A percentile compares a stretch with the other conserved stretches of the same genome.
These are phyloP conservation scores for Hestina assimilis DNA, from an alignment of 1,140 invertebrate genomes.

Conservation along the genomic window DNA sequence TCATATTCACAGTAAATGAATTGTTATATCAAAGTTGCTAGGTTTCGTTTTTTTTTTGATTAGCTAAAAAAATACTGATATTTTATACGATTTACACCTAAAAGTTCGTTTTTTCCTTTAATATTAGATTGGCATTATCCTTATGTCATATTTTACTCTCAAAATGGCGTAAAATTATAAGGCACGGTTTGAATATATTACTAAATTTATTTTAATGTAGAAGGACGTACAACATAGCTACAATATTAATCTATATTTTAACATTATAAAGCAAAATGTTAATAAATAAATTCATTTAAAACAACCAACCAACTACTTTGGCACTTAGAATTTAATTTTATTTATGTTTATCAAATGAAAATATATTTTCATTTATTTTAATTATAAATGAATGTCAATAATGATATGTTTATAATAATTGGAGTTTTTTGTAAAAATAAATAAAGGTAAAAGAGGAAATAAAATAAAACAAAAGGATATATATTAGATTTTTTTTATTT, in stretches of 20 bases:
- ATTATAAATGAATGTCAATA: constrained; percentile 33
- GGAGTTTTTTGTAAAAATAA: constrained; percentile 28
- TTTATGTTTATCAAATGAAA: constrained; percentile 21
- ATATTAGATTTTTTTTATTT: constrained; percentile 68
- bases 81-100: constrained; percentile 26
- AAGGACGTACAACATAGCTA: constrained; percentile 68
- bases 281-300: constrained; percentile 14
- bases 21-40: too few species aligned
- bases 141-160: constrained; percentile 68
- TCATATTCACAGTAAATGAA: too few species aligned
- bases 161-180: constrained; percentile 76
- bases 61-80: constrained; percentile 14
- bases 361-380: constrained; percentile 20
- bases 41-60: too few species aligned
- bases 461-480: constrained; percentile 68
- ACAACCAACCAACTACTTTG: constrained; percentile 38
- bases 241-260: constrained; percentile 39
- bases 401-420: constrained; percentile 67
- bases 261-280: constrained; percentile 22
- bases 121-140: constrained; percentile 61
- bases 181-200: constrained; percentile 68
- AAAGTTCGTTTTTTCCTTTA: constrained; percentile 42
- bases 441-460: constrained; percentile 36
- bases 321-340: constrained; percentile 28
- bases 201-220: constrained; percentile 64